Conservation (phyloP, 2,113 vertebrate genomes). For the Fukomys damarensis region DNA sequence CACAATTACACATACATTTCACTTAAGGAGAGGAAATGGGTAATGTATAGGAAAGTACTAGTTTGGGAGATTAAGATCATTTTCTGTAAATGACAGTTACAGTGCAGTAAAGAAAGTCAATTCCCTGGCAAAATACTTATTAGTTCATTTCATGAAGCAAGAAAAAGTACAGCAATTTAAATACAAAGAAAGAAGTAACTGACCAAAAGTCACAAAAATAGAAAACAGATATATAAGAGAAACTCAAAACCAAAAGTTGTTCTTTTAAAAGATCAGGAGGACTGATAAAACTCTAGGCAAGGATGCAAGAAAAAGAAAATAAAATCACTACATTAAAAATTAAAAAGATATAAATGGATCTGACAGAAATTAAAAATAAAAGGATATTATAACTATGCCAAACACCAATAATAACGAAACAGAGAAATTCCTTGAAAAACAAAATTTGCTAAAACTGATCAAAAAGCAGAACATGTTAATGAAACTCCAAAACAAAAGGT, state of each 20-base stretch:
- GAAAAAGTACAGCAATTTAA: conserved; percentile 53
- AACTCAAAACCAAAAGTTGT: conserved; percentile 35
- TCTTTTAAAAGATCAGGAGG: conserved; percentile 57
- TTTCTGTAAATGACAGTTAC: background rate
- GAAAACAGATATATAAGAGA: conserved; percentile 1
- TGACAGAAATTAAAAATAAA: conserved; percentile 15
- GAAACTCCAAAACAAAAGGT: background rate
- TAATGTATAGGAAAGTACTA: conserved; percentile 15
- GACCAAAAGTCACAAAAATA: background rate
- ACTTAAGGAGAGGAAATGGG: background rate
- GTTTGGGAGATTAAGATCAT: background rate
- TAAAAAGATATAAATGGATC: background rate
- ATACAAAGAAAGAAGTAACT: conserved; percentile 47
- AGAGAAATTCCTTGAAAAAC: conserved; percentile 7
- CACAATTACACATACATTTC: conserved; percentile 18
- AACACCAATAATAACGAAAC: background rate
- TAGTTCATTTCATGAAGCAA: conserved; percentile 53
- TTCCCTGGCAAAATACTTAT: conserved; percentile 20
- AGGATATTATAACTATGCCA: background rate
- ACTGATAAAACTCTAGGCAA: background rate
- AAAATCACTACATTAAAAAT: conserved; percentile 32
- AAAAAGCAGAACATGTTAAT: conserved; percentile 36
- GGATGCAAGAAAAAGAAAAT: background rate
- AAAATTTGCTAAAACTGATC: background rate
- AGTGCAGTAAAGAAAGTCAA: conserved; percentile 29